Evolutionary conservation across 1,140 invertebrate genomes (phyloP).

Genomic region (Cotesia glomerata): DNA sequence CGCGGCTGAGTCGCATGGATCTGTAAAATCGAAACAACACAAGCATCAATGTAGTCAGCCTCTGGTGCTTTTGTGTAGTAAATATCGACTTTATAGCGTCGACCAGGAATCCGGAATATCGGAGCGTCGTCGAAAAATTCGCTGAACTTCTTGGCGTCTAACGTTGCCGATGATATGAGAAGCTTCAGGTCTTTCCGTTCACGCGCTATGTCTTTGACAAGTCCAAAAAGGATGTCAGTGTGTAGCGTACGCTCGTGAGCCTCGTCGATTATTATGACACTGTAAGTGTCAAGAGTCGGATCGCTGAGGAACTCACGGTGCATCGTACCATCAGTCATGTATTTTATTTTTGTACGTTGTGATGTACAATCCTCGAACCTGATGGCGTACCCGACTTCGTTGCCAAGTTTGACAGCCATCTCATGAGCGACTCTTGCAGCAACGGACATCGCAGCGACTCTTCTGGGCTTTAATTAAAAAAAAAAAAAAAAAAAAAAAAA

Average conservation of each 20-base stretch:
- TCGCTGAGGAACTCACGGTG: slow-evolving; percentile 97
- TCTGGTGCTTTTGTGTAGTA: slow-evolving; percentile 99
- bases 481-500: no score
- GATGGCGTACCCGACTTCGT: slow-evolving; percentile 99
- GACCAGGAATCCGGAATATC: slow-evolving; percentile 95
- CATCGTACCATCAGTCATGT: slow-evolving; percentile 99
- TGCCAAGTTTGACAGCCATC: slow-evolving; percentile 97
- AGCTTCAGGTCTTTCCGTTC: slow-evolving; percentile 95
- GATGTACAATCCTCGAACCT: slow-evolving; percentile 99
- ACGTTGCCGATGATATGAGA: slow-evolving; percentile 95
- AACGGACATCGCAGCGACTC: slow-evolving; percentile 99
- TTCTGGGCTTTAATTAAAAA: slow-evolving; percentile 68
- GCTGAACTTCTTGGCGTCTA: slow-evolving; percentile 98
- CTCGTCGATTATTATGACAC: slow-evolving; percentile 99
- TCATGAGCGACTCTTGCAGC: slow-evolving; percentile 98
- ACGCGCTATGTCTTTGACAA: slow-evolving; percentile 96
- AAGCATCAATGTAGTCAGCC: slow-evolving; percentile 97
- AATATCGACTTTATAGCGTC: slow-evolving; percentile 90
- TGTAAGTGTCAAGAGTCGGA: slow-evolving; percentile 92
- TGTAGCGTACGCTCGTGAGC: slow-evolving; percentile 98
- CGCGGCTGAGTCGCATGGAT: slow-evolving; percentile 96
- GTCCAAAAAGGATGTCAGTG: slow-evolving; percentile 97
- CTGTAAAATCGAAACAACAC: slow-evolving; percentile 94
- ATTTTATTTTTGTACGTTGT: slow-evolving; percentile 95
- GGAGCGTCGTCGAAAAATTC: slow-evolving; percentile 98